A percentile compares a stretch with the other conserved stretches of the same genome.
These are phyloP conservation scores for Drosophila watanabei DNA, from an alignment of 1,140 invertebrate species.

Conservation along the genomic window DNA sequence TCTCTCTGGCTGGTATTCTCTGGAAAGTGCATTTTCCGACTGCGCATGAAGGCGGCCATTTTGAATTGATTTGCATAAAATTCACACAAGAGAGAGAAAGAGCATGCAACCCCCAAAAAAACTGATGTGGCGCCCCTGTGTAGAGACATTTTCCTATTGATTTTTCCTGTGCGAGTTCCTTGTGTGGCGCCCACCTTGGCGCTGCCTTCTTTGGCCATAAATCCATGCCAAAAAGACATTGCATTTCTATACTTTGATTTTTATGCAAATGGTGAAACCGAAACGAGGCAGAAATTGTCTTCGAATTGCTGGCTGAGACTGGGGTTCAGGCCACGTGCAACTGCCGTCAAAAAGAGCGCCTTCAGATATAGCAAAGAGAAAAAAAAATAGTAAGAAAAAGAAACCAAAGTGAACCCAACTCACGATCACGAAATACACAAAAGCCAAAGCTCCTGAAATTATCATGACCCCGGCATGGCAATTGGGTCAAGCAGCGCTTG, in stretches of 20 bases:
- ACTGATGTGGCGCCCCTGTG: constrained; percentile 31
- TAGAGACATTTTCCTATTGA: constrained; percentile 75
- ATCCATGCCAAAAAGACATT: constrained; percentile 66
- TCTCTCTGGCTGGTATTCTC: constrained; percentile 20
- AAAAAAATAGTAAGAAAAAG: neutral
- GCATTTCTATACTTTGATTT: constrained; percentile 72
- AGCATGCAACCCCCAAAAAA: constrained; percentile 38
- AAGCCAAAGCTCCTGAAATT: constrained; percentile 79
- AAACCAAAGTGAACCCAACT: constrained; percentile 42
- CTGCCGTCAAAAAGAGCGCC: constrained; percentile 58
- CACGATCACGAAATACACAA: constrained; percentile 80
- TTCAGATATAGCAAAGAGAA: neutral
- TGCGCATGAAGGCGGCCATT: constrained; percentile 77
- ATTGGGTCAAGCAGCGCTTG: constrained; percentile 72
- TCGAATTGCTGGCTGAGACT: constrained; percentile 36
- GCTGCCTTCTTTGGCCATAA: constrained; percentile 66
- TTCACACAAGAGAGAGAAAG: constrained; percentile 20
- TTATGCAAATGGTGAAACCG: constrained; percentile 71
- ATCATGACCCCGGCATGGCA: constrained; percentile 78
- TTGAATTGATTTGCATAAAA: constrained; percentile 70
- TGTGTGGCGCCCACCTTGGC: constrained; percentile 39
- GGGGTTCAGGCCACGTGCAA: constrained; percentile 31
- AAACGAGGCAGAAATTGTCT: constrained; percentile 68
- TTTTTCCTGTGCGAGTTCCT: constrained; percentile 37
- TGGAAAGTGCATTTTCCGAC: constrained; percentile 34